Conservation (phyloP, 2,113 vertebrate species). For the Desmodus rotundus region DNA sequence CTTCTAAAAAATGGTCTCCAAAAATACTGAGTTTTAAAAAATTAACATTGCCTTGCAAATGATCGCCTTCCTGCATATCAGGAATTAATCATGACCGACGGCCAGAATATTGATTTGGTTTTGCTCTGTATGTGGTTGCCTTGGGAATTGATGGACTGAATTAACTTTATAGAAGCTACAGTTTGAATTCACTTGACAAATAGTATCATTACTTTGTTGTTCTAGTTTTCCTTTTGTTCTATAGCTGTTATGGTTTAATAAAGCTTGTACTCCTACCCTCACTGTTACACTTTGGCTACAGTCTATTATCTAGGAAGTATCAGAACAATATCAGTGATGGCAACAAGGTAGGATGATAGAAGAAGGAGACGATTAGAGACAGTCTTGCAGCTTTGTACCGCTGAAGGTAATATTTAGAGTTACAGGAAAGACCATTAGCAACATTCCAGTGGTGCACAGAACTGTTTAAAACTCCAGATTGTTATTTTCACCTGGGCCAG, state of each 20-base stretch:
- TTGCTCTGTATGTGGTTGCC: background rate
- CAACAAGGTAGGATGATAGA: background rate
- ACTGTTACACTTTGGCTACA: background rate
- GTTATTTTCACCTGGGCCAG: background rate
- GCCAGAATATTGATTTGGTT: background rate
- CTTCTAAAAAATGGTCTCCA: background rate
- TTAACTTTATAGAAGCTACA: background rate
- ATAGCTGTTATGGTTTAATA: background rate
- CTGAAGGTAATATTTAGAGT: background rate
- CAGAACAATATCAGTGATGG: background rate
- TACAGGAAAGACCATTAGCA: background rate
- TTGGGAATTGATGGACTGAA: background rate
- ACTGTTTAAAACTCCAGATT: background rate
- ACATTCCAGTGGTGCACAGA: background rate
- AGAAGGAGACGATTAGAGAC: background rate
- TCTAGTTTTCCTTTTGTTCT: background rate
- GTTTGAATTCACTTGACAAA: background rate
- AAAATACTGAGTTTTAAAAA: background rate
- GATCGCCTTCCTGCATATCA: background rate
- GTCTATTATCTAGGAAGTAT: background rate
- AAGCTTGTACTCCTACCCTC: background rate
- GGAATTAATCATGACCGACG: background rate
- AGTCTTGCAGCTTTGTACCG: background rate
- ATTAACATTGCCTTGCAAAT: background rate
- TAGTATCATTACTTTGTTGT: background rate